phyloP scores from a whole-genome alignment of 2,888 invertebrate species.

The Mesorhabditis spiculigera region DNA sequence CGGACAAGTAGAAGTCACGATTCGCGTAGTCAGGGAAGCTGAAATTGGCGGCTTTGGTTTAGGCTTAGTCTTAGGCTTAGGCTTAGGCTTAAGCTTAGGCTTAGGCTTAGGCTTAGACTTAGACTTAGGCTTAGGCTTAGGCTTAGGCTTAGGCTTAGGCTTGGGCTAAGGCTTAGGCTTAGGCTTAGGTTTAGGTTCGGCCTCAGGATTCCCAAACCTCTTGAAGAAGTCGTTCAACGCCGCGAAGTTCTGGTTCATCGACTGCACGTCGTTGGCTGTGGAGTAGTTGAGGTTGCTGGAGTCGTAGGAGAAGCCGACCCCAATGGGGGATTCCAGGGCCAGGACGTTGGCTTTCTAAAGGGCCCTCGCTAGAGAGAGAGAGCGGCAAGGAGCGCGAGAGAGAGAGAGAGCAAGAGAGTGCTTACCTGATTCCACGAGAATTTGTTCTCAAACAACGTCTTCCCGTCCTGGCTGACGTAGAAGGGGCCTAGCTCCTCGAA shows the following conservation, averaged over 20 bases:
- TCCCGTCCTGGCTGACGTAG: conserved; percentile 51
- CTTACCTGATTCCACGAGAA: conserved; percentile 57
- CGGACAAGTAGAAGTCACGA: conserved; percentile 63
- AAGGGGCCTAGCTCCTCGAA: conserved; percentile 60
- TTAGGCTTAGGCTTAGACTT: too few species aligned
- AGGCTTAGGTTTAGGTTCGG: too few species aligned
- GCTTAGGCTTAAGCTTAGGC: too few species aligned
- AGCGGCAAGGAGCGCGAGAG: not conserved
- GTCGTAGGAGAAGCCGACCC: conserved; percentile 57
- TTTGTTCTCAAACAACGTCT: conserved; percentile 51
- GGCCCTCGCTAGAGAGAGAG: not conserved
- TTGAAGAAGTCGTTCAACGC: conserved; percentile 63
- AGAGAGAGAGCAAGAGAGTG: not conserved
- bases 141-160: too few species aligned
- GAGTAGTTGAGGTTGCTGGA: conserved; percentile 21
- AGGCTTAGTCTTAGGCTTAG: too few species aligned
- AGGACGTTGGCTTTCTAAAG: conserved; percentile 63
- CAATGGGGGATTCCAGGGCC: conserved; percentile 63
- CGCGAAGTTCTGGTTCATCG: conserved; percentile 59
- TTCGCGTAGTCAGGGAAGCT: conserved; percentile 59
- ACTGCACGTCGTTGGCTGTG: conserved; percentile 42
- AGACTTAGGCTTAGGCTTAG: too few species aligned
- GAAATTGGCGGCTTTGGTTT: too few species aligned
- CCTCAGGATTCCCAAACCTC: conserved; percentile 59
- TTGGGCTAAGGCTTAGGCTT: too few species aligned